These are phyloP conservation scores for Podilymbus podiceps DNA, from an alignment of 2,113 vertebrate species.

Conservation along the genomic window DNA sequence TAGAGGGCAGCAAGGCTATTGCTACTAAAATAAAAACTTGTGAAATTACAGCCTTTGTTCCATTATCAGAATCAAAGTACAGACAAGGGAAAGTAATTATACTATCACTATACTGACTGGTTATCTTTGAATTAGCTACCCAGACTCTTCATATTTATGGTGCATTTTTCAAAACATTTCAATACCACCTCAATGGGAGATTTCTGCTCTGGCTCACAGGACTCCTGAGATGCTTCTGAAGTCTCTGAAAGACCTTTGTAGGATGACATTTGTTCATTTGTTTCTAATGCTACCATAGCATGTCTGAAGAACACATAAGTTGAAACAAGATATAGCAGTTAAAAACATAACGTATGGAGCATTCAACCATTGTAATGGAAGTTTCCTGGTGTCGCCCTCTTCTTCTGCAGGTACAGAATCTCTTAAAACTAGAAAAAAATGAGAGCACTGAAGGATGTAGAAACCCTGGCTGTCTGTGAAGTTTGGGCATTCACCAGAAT, in stretches of 20 bases:
- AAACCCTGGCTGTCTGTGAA: not conserved
- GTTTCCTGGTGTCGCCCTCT: not conserved
- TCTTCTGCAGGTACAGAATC: not conserved
- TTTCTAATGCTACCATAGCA: not conserved
- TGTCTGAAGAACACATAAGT: not conserved
- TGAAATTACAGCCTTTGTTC: not conserved
- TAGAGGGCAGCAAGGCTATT: not conserved
- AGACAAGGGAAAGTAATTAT: not conserved
- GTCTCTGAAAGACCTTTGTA: not conserved
- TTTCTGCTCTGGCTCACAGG: not conserved
- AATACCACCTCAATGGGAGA: not conserved
- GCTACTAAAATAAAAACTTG: not conserved
- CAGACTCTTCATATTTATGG: not conserved
- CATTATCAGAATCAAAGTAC: not conserved
- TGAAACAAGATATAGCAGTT: not conserved
- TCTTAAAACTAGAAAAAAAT: not conserved
- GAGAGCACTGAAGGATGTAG: not conserved
- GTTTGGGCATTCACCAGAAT: not conserved
- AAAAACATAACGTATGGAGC: not conserved
- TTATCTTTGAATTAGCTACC: not conserved
- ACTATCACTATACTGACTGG: not conserved
- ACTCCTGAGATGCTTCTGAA: not conserved
- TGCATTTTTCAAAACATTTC: not conserved
- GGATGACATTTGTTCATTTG: not conserved
- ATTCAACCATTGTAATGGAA: not conserved